Base-by-base conservation (phyloP, 2,888 invertebrate genomes). In the Lingula anatina region DNA sequence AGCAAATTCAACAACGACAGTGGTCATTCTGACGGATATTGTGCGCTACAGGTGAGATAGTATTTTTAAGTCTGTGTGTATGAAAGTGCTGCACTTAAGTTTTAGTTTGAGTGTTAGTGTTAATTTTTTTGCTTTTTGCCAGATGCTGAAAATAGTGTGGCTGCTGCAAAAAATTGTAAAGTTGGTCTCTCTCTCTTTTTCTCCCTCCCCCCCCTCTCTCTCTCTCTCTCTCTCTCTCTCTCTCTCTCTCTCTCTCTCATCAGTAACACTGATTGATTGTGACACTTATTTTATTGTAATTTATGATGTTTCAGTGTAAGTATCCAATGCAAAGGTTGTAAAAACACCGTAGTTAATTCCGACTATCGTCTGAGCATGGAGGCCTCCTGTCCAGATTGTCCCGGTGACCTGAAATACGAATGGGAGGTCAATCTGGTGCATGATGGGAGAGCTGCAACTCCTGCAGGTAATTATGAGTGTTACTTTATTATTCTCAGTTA, bases 351-450 rank as follows among this genome's bases (percentile, higher is more conserved):
- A 26, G 59, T 71, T 20, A 71, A 71, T 46, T 39, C 62, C 5
- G 60, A 71, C 49, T 53, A 63, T 44, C 61, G 64, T 37, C 54
- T 71, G 26, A 57, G 65, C 1, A 46, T 71, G 20, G 57, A 58
- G 31, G 60, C 65, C 2, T 55, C 53, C 2, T 70, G 68, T 48
- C 46, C 46, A 3, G 54, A 55, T 40, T 66, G 65, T 53, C 35
- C 44, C 1, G 42, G 42, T 3, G 31, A 45, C 4, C 44, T 61
- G n/a, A 46, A 47, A 0, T 70, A 64, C 47, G 42, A 49, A 9
- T 71, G 71, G 71, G 48, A 47, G 5, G 49, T 67, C 20, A 55
- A 28, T 12, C 24, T 40, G 20, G 31, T 56, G 21, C 18, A 21
- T 4, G 46, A 46, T 1, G 23, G 38, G 7, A 41, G 37, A 28